These are phyloP conservation scores for Apis laboriosa DNA, from an alignment of 1,140 invertebrate species.

Conservation along the genomic window DNA sequence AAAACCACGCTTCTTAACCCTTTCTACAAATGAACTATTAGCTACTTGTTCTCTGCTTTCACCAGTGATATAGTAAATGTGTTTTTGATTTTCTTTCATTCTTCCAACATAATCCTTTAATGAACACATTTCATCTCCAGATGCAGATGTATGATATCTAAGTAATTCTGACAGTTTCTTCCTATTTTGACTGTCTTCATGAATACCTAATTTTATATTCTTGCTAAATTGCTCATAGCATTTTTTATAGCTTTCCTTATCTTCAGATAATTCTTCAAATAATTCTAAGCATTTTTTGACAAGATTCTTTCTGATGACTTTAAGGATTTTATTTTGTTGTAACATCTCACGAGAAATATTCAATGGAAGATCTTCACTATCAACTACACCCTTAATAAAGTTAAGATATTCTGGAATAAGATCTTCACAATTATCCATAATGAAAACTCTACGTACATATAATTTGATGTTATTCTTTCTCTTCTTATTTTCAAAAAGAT, in stretches of 20 bases:
- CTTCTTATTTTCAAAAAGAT: constrained; percentile 99
- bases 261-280: constrained; percentile 97
- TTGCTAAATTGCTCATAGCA: constrained; percentile 99
- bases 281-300: constrained; percentile 99
- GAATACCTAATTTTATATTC: constrained; percentile 98
- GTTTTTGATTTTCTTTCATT: constrained; percentile 99
- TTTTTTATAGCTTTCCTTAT: constrained; percentile 99
- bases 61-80: constrained; percentile 99
- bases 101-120: constrained; percentile 97
- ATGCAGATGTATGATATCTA: constrained; percentile 95
- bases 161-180: constrained; percentile 96
- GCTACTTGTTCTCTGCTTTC: constrained; percentile 96
- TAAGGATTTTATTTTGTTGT: constrained; percentile 99
- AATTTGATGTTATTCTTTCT: constrained; percentile 99
- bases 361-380: constrained; percentile 97
- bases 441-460: constrained; percentile 98
- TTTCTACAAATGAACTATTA: constrained; percentile 98
- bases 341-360: constrained; percentile 99
- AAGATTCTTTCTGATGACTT: constrained; percentile 98
- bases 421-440: constrained; percentile 99
- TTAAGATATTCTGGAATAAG: constrained; percentile 99
- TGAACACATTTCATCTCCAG: constrained; percentile 95
- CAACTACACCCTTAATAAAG: constrained; percentile 99
- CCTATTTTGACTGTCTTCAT: constrained; percentile 97
- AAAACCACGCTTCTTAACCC: constrained; percentile 97